These are phyloP conservation scores for Agelastica alni DNA, from an alignment of 2,888 invertebrate species.

Conservation along the genomic window DNA sequence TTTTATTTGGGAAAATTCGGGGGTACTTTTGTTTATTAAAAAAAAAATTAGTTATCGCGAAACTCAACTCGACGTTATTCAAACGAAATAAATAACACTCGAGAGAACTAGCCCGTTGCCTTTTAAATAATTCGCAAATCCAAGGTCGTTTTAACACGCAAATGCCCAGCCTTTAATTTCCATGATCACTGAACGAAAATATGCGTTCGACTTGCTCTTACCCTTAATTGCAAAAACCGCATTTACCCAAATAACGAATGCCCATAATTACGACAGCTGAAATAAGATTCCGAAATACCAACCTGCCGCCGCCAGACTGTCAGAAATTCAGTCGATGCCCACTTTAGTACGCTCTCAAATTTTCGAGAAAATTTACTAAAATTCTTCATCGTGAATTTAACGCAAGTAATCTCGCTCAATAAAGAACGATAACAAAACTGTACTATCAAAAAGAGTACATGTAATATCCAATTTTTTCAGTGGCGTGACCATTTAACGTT, in stretches of 20 bases:
- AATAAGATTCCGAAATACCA: conserved; percentile 17
- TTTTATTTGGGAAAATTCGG: too few relatives aligned
- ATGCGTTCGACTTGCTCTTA: conserved; percentile 21
- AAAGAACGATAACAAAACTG: too few relatives aligned
- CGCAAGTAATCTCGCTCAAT: too few relatives aligned
- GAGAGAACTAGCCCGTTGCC: conserved; percentile 8
- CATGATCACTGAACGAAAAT: conserved; percentile 19
- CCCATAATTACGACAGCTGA: conserved; percentile 21
- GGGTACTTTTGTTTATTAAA: too few relatives aligned
- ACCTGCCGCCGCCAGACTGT: conserved; percentile 2
- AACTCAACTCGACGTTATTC: too few relatives aligned
- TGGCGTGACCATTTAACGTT: too few relatives aligned
- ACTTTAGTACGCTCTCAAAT: neutral
- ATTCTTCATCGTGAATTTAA: too few relatives aligned
- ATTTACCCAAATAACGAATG: conserved; percentile 19
- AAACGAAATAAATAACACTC: conserved; percentile 16
- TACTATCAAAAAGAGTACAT: too few relatives aligned
- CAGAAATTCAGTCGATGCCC: neutral
- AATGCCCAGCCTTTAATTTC: conserved; percentile 25
- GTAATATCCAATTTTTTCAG: too few relatives aligned
- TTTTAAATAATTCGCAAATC: conserved; percentile 19
- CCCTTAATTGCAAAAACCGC: conserved; percentile 21
- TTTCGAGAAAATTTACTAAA: neutral
- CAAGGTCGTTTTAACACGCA: conserved; percentile 26
- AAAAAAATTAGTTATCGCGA: too few relatives aligned